A percentile compares a stretch with the other conserved stretches of the same genome.
These are phyloP conservation scores for Melinaea marsaeus DNA, from an alignment of 2,888 invertebrate genomes.

Conservation along the genomic window DNA sequence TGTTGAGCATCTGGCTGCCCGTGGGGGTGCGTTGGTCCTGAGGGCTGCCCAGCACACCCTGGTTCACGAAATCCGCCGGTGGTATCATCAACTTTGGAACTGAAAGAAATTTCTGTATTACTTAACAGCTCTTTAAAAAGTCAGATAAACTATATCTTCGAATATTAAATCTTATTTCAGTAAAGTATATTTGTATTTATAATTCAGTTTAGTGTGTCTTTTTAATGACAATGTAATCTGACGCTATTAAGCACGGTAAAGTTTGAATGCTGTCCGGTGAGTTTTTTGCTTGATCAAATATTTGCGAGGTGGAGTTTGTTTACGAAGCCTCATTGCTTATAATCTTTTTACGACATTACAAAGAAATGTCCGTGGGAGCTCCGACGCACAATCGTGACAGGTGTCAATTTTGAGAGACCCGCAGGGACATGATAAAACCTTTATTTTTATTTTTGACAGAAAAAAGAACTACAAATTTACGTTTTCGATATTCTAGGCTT, in stretches of 20 bases:
- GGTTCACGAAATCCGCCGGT: slow-evolving; percentile 69
- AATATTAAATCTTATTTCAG: too few species aligned
- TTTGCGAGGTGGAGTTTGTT: slow-evolving; percentile 35
- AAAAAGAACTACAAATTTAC: too few species aligned
- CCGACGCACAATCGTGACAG: slow-evolving; percentile 37
- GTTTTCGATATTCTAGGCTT: too few species aligned
- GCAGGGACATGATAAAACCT: slow-evolving; percentile 34
- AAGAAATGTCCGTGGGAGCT: slow-evolving; percentile 39
- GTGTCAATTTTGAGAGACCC: slow-evolving; percentile 42
- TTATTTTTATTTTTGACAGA: not conserved
- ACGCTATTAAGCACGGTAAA: too few species aligned
- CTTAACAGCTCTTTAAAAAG: too few species aligned
- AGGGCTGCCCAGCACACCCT: slow-evolving; percentile 70
- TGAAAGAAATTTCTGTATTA: slow-evolving; percentile 53
- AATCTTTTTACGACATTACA: slow-evolving; percentile 31
- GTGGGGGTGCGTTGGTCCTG: slow-evolving; percentile 73
- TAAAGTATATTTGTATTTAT: too few species aligned
- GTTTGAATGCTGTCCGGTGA: not conserved
- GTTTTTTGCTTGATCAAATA: slow-evolving; percentile 14
- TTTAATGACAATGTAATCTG: slow-evolving; percentile 2
- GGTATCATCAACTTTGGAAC: slow-evolving; percentile 82
- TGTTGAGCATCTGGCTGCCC: slow-evolving; percentile 67
- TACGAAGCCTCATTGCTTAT: slow-evolving; percentile 32
- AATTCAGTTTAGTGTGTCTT: not conserved
- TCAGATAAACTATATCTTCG: too few species aligned